Base-by-base conservation (phyloP, 2,797 vertebrate genomes). In the Lagocephalus sceleratus region DNA sequence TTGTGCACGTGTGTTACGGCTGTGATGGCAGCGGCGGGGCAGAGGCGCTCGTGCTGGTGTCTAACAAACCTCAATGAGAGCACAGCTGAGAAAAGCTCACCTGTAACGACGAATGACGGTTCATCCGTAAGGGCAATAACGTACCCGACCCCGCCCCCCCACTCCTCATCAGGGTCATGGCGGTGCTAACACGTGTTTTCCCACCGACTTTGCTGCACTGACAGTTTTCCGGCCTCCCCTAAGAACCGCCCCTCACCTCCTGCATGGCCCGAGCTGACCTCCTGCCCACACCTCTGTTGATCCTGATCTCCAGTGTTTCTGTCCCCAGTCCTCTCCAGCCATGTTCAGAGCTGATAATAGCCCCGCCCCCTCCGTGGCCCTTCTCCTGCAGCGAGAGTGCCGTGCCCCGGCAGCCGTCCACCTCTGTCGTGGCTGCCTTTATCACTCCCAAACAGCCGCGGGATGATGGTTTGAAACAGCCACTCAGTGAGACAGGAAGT, bases 311-410 rank as follows among this genome's bases (percentile, higher is more conserved):
- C 66, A 39, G 20, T 74, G 40, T 90, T 82, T 90, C 71, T 90
- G 79, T 82, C 81, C 75, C 65, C 84, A 92, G 90, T 83, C 76
- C 72, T 25, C 48, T 58, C 60, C 76, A 60, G 51, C 65, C 73
- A 41, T 48, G 49, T 46, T 71, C 81, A 62, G 85, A 89, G 73
- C 75, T 87, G 66, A 81, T 85, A 43, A 32, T 87, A 76, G 87
- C 77, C 11, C 83, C 88, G 5, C 89, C 90, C 62, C 88, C 90
- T 72, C 90, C 90, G 0, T 90, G 89, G 88, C 90, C 89, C 11
- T 91, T 91, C 75, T 86, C 89, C 52, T 57, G 77, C 68, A 38
- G 54, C 2, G 86, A 81, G 42, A 54, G 19, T 51, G 23, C 80
- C 53, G 20, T 54, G 62, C 59, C 63, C 25, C 69, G 71, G 63